These are phyloP conservation scores for Crenichthys baileyi DNA, from an alignment of 2,797 vertebrate species.

Conservation along the genomic window DNA sequence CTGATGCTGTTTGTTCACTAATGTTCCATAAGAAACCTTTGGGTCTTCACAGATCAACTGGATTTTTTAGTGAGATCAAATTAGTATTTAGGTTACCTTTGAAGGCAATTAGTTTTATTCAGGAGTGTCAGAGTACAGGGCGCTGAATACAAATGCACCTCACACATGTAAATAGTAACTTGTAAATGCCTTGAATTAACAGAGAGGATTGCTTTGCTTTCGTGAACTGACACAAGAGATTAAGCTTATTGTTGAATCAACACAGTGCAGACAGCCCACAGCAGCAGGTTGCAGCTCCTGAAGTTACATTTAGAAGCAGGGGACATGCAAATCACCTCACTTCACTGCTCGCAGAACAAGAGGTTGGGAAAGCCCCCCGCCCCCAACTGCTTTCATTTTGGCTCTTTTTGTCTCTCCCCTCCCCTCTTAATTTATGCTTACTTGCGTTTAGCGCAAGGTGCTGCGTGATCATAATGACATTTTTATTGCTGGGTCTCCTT, in stretches of 20 bases:
- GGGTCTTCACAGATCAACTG: neutral
- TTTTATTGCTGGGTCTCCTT: slow-evolving; percentile 69
- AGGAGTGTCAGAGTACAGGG: neutral
- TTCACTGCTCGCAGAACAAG: slow-evolving; percentile 39
- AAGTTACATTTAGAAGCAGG: slow-evolving; percentile 27
- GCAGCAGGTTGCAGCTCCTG: slow-evolving; percentile 5
- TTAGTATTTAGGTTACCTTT: no score
- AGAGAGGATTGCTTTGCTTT: neutral
- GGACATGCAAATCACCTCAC: slow-evolving; percentile 49
- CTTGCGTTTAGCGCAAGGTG: slow-evolving; percentile 68
- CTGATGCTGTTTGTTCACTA: neutral
- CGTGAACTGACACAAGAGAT: slow-evolving; percentile 8
- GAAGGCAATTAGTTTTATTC: neutral
- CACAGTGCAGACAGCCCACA: slow-evolving; percentile 30
- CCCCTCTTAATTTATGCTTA: slow-evolving; percentile 63
- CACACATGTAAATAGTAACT: no score
- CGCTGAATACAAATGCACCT: neutral
- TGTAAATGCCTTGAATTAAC: neutral
- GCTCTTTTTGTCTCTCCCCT: slow-evolving; percentile 54
- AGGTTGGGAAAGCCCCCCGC: no score
- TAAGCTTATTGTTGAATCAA: slow-evolving; percentile 16
- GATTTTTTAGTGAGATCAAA: no score
- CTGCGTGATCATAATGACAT: slow-evolving; percentile 62
- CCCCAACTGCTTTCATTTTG: slow-evolving; percentile 43
- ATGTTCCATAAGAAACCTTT: neutral